Conservation (phyloP, 92 coral and sea anemone species). For the Bergia sp. region DNA sequence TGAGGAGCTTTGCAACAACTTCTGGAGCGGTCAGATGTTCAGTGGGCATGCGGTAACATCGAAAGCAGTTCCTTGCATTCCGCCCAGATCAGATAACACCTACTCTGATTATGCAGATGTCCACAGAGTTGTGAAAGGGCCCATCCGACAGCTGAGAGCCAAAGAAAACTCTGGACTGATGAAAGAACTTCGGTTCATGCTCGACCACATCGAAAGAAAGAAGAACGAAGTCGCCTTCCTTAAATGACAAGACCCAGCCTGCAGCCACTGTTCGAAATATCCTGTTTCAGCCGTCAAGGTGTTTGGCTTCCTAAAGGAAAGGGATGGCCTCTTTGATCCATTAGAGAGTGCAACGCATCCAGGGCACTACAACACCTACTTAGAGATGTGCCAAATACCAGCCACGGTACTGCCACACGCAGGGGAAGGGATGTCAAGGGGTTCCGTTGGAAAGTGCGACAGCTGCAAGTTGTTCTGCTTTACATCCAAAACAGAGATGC, state of each 20-base stretch:
- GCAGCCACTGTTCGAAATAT: slow-evolving; percentile 50
- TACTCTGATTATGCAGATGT: slow-evolving; percentile 19
- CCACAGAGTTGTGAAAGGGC: slow-evolving; percentile 37
- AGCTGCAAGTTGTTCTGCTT: slow-evolving; percentile 19
- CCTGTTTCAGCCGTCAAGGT: slow-evolving; percentile 54
- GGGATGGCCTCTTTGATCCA: slow-evolving; percentile 46
- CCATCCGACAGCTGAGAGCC: slow-evolving; percentile 38
- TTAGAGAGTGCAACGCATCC: slow-evolving; percentile 28
- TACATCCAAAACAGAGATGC: slow-evolving; percentile 26
- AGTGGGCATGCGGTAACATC: slow-evolving; percentile 48
- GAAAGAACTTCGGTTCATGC: slow-evolving; percentile 45
- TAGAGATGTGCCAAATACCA: slow-evolving; percentile 52
- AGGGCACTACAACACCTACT: slow-evolving; percentile 55
- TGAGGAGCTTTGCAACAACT: slow-evolving; percentile 34
- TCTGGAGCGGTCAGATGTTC: slow-evolving; percentile 51
- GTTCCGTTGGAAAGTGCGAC: slow-evolving; percentile 6
- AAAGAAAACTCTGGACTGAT: slow-evolving; percentile 27
- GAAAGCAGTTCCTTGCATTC: slow-evolving; percentile 27
- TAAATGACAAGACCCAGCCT: slow-evolving; percentile 56
- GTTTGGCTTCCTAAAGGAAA: slow-evolving; percentile 31
- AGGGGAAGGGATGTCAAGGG: slow-evolving; percentile 18
- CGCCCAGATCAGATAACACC: background rate
- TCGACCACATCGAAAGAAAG: slow-evolving; percentile 45
- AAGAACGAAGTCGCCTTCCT: slow-evolving; percentile 55
- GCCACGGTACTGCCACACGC: slow-evolving; percentile 32